Base-by-base conservation (phyloP, 2,113 vertebrate species). In the Otis tarda region DNA sequence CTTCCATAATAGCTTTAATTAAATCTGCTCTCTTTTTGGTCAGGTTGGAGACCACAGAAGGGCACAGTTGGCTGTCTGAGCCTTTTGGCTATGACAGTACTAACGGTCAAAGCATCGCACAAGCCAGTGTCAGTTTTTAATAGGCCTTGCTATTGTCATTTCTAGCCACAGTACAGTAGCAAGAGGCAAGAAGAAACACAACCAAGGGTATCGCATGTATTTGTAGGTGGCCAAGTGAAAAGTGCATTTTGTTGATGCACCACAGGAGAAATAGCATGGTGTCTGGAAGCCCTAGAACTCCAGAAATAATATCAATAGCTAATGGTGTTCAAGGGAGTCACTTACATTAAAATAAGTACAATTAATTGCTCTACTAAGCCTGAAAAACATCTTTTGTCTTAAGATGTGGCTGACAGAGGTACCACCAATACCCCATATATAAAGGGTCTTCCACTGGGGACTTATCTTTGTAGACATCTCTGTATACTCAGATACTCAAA, bases 361-460 rank as follows among this genome's bases (percentile, higher is more conserved):
- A 70, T 17, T 39, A 83, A 22, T 53, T 50, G 45, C 41, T 75
- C 69, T 80, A 59, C 37, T 64, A 6, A 75, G 60, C 27, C 6
- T 3, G 23, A 16, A 74, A 47, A 92, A 10, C 14, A 31, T 8
- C 16, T 82, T 89, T 52, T 56, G 10, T 43, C 68, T 56, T n/a
- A 49, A 74, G 59, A 50, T 0, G 1, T 30, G 28, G 35, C 52
- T 88, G 71, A 22, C 12, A 60, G 77, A 39, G 41, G 61, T 27
- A 12, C n/a, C 67, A 4, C 22, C 0, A 1, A 24, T 12, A 43
- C 41, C n/a, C 83, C 27, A 8, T 39, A 6, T 22, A 18, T 1
- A 28, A 64, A 3, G 23, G 14, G 7, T 14, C 14, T 59, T 70
- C 68, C 59, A 49, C 21, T 8, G 9, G 6, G 9, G 23, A 8